These are phyloP conservation scores for Apis laboriosa DNA, from an alignment of 1,140 invertebrate species.

Conservation along the genomic window DNA sequence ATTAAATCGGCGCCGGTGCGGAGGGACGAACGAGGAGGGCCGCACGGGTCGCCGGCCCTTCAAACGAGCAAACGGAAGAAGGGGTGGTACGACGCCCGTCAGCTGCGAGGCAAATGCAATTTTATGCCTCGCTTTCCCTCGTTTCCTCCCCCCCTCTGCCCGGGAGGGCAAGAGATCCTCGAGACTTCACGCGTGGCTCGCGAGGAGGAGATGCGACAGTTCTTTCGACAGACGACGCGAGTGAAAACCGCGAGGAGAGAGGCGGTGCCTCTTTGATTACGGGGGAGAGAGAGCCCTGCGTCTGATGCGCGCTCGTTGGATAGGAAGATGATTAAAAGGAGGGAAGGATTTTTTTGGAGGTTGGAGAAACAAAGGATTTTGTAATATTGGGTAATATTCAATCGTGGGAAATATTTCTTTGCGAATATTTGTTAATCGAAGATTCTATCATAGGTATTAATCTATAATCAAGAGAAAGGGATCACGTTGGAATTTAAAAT, in stretches of 20 bases:
- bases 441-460: too few relatives aligned
- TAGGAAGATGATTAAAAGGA: background rate
- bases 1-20: conserved; percentile 53
- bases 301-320: background rate
- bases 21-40: background rate
- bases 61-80: conserved; percentile 60
- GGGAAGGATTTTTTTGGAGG: too few relatives aligned
- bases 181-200: conserved; percentile 42
- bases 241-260: background rate
- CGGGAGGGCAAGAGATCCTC: conserved; percentile 22
- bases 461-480: too few relatives aligned
- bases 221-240: background rate
- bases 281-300: background rate
- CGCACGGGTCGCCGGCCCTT: conserved; percentile 24
- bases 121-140: conserved; percentile 60
- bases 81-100: background rate
- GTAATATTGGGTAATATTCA: too few relatives aligned
- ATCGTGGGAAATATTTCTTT: too few relatives aligned
- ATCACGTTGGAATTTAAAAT: too few relatives aligned
- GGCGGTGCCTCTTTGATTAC: background rate
- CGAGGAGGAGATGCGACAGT: conserved; percentile 1
- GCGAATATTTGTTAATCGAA: too few relatives aligned
- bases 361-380: too few relatives aligned
- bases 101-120: conserved; percentile 53
- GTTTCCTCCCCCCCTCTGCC: conserved; percentile 7